Percentiles rank a stretch among this genome's conserved stretches.
Conservation (phyloP, 2,113 vertebrate species). For the Dicerorhinus sumatrensis region DNA sequence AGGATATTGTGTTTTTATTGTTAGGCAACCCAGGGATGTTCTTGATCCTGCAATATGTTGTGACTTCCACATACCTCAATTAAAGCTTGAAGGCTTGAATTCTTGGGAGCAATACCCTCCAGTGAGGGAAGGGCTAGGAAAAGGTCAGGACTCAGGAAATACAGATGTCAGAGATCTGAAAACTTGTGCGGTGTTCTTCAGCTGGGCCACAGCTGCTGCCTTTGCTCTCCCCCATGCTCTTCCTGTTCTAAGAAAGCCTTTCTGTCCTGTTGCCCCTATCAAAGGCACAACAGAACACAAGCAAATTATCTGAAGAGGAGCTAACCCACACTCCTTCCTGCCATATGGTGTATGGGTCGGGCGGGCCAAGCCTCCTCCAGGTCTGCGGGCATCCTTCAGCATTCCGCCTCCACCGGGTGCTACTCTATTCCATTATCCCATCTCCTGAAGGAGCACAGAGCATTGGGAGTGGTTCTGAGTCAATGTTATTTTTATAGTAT, state of each 20-base stretch:
- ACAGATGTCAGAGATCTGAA: neutral
- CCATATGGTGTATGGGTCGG: neutral
- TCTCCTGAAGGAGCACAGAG: neutral
- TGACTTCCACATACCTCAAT: too few species aligned
- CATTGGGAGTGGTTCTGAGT: neutral
- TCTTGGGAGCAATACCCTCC: neutral
- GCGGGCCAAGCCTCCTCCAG: neutral
- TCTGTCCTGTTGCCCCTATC: neutral
- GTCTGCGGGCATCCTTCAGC: neutral
- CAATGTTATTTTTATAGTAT: neutral
- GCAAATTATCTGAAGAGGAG: neutral
- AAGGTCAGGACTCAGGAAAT: slow-evolving; percentile 32
- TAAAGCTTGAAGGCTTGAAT: neutral
- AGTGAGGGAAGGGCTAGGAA: neutral
- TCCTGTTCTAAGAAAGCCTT: slow-evolving; percentile 26
- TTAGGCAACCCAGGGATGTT: slow-evolving; percentile 5
- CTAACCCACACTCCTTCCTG: neutral
- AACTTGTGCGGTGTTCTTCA: neutral
- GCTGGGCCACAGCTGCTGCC: slow-evolving; percentile 7
- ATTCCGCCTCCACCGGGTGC: rapidly evolving
- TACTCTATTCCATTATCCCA: neutral
- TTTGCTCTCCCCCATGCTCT: neutral
- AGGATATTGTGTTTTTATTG: slow-evolving; percentile 50
- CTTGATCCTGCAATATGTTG: neutral
- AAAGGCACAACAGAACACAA: neutral